Evolutionary conservation across 2,888 invertebrate species (phyloP).

Genomic region (Chymomyza procnemis): DNA sequence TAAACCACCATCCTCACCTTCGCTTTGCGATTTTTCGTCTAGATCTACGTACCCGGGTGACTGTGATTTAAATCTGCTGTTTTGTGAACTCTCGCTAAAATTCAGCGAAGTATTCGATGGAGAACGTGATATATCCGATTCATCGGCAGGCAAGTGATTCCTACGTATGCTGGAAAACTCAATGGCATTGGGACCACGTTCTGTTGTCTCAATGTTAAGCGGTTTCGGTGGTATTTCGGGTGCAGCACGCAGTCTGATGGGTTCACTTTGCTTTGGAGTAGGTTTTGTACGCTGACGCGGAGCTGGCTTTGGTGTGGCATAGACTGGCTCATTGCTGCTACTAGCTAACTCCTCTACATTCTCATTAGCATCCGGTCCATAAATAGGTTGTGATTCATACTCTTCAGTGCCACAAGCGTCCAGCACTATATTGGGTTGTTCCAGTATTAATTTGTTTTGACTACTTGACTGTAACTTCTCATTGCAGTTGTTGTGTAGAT

Average conservation of each 20-base stretch:
- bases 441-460: constrained; percentile 61
- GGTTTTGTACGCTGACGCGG: constrained; percentile 66
- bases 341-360: constrained; percentile 45
- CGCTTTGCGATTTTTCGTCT: constrained; percentile 4
- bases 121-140: constrained; percentile 46
- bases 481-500: constrained; percentile 65
- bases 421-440: constrained; percentile 28
- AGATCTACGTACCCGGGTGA: constrained; percentile 76
- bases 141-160: constrained; percentile 7
- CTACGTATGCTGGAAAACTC: constrained; percentile 58
- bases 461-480: constrained; percentile 67
- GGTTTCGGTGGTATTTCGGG: constrained; percentile 52
- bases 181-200: constrained; percentile 70
- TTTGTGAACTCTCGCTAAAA: constrained; percentile 70
- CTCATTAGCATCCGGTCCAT: constrained; percentile 75
- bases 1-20: constrained; percentile 17
- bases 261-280: neutral
- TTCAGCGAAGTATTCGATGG: constrained; percentile 55
- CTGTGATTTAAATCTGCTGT: constrained; percentile 75
- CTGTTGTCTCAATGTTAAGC: constrained; percentile 54
- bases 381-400: constrained; percentile 52
- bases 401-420: neutral
- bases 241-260: constrained; percentile 11
- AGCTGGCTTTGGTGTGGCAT: constrained; percentile 73
- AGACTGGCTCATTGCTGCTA: constrained; percentile 36